Base-by-base conservation (phyloP, 1,140 invertebrate genomes). In the Phocides pigmalion region DNA sequence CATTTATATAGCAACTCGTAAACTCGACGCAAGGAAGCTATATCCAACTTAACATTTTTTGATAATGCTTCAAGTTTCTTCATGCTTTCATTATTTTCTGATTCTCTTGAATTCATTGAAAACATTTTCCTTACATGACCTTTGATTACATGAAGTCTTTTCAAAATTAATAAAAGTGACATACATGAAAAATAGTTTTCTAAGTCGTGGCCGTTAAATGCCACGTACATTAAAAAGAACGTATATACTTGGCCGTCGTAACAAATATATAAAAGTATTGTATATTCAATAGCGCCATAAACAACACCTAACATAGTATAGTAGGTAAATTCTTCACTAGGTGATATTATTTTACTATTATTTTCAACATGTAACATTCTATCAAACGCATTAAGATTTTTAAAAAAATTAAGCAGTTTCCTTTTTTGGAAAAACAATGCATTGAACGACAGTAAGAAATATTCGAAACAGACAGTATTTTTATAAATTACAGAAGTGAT, bases 1-100 rank as follows among this genome's bases (percentile, higher is more conserved):
- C 72, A 76, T 28, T 79, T 77, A 62, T 84, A 76, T 54, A 84
- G 61, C 25, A 72, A 59, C 32, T 79, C 79, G 47, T 82, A 84
- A 6, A 61, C 68, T 64, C 58, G 65, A 22, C 79, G 76, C 62
- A 84, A 58, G 11, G 73, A 65, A 54, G 17, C 61, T 4, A 76
- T 68, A 70, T 76, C 72, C 4, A 80, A 59, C 37, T 63, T 47
- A 28, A 41, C 22, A 20, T 79, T 80, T 3, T 73, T 62, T 6
- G 69, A 62, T 17, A 78, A 44, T 32, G 25, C 44, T 66, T 79
- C 73, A 9, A 74, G 15, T 63, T 62, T 64, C 22, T 70, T 22
- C 15, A 56, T 22, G 14, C 56, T 61, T 15, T 47, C 37, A 17
- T 15, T 49, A 32, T 42, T 70, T n/a, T n/a, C n/a, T 11, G 3